Base-by-base conservation (phyloP, 1,140 invertebrate genomes). In the Neelides sp. region DNA sequence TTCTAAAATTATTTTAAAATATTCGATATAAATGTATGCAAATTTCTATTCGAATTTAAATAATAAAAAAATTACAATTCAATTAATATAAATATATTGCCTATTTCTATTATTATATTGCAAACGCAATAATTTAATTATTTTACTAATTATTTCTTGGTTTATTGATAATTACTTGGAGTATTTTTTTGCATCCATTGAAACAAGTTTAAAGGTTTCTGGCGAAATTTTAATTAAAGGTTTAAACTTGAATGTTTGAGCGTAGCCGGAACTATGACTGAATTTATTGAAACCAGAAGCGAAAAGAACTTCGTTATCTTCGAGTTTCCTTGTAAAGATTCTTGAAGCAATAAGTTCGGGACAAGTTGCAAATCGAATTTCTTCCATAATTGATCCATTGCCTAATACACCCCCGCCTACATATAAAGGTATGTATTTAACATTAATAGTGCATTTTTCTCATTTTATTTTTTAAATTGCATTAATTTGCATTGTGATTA, bases 281-380 rank as follows among this genome's bases (percentile, higher is more conserved):
- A 79, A 98, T 37, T 82, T 74, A 66, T 97, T 89, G 60, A 63
- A 65, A 65, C 84, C 92, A 63, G 77, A 79, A 51, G 95, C 79
- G 19, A 92, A 65, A 1, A 97, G 68, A 15, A 82, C 80, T 73
- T 98, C 93, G 8, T 79, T 82, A 12, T 80, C 73, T 34, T 76
- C 73, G 43, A 97, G 68, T 49, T 70, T 72, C 68, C 96, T 88
- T 7, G 85, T 85, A 54, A 98, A 84, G 1, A 98, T 71, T 66
- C 89, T 77, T 0, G 84, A 77, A 1, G 90, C 70, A 39, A 98
- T 74, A 51, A 97, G 71, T 69, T 98, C 94, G 0, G 94, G 94
- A 68, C 87, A 94, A 52, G 95, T 87, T 4, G 93, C 75, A 68
- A 97, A 97, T 39, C 90, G 73, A 58, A 98, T 98, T 71, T 98